Evolutionary conservation across 2,797 vertebrate genomes (phyloP).

Genomic region (Sebastes paucispinis): DNA sequence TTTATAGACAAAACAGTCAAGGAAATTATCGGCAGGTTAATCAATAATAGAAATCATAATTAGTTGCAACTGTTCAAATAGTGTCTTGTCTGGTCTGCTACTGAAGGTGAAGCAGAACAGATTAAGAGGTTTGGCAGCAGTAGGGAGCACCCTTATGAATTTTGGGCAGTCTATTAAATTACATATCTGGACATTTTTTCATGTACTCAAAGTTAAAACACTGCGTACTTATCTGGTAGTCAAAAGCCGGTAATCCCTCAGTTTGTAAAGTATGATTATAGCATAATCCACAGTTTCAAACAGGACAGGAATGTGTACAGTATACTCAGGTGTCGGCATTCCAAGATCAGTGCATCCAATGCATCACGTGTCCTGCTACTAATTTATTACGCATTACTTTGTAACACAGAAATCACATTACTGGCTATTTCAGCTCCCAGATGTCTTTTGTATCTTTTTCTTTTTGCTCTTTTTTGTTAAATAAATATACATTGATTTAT

Average conservation of each 20-base stretch:
- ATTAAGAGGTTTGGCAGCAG: neutral
- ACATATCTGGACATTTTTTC: neutral
- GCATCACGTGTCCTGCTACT: neutral
- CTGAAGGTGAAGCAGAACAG: neutral
- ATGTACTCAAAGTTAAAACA: neutral
- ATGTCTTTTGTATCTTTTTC: neutral
- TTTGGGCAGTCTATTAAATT: neutral
- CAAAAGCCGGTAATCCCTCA: neutral
- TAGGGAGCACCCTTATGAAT: neutral
- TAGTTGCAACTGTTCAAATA: neutral
- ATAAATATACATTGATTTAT: neutral
- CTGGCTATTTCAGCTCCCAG: neutral
- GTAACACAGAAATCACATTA: neutral
- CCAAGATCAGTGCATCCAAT: neutral
- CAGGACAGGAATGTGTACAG: neutral
- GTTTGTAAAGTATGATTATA: neutral
- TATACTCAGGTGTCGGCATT: neutral
- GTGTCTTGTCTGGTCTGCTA: neutral
- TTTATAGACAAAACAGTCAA: neutral
- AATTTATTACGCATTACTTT: neutral
- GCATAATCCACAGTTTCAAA: neutral
- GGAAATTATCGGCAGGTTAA: neutral
- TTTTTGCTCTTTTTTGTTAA: neutral
- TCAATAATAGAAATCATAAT: neutral
- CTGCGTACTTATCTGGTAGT: neutral